Conservation (phyloP, 2,888 invertebrate genomes). For the Eupithecia subumbrata region DNA sequence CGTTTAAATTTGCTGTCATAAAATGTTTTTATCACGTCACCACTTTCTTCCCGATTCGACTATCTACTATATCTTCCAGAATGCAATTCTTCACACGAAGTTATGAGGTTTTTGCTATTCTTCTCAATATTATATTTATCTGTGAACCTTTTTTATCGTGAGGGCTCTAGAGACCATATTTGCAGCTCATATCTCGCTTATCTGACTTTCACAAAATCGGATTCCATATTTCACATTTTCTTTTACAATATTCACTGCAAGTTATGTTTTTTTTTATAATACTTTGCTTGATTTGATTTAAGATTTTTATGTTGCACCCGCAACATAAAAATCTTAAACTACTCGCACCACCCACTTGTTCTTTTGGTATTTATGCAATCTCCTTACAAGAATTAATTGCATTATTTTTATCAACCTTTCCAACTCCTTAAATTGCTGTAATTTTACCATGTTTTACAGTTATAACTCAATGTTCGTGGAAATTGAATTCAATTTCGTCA, state of each 20-base stretch:
- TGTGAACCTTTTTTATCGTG: not conserved
- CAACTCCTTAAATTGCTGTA: not conserved
- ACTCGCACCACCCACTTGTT: not conserved
- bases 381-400: not conserved
- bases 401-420: not conserved
- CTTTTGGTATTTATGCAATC: not conserved
- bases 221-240: no score
- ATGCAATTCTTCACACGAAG: not conserved
- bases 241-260: not conserved
- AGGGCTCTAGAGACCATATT: not conserved
- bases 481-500: constrained; percentile 15
- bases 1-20: no score
- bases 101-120: not conserved
- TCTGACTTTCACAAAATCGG: not conserved
- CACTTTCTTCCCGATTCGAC: not conserved
- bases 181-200: not conserved
- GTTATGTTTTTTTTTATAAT: not conserved
- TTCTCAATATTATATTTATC: not conserved
- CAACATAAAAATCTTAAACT: not conserved
- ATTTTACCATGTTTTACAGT: not conserved
- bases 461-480: constrained; percentile 5
- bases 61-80: not conserved
- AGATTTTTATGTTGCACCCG: not conserved
- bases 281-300: no score
- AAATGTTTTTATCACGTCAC: no score